A percentile compares a stretch with the other conserved stretches of the same genome.
These are phyloP conservation scores for Xanthorhoe spadicearia DNA, from an alignment of 2,888 invertebrate species.

Conservation along the genomic window DNA sequence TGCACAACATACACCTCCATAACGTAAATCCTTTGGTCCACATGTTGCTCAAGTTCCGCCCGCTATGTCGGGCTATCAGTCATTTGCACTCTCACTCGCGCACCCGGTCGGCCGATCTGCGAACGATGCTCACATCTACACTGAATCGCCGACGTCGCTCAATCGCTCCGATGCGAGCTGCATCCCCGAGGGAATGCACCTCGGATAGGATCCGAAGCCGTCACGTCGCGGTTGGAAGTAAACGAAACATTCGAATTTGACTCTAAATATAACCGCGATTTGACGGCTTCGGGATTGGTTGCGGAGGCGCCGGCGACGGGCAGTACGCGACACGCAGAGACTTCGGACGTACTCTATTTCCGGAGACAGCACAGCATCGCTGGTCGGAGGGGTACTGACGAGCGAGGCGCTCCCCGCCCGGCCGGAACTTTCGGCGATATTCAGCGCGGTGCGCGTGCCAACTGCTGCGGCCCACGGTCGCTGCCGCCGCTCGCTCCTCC, in stretches of 20 bases:
- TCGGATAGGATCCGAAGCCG: slow-evolving; percentile 63
- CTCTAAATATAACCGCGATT: slow-evolving; percentile 72
- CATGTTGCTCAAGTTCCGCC: slow-evolving; percentile 79
- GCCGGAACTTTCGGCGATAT: slow-evolving; percentile 69
- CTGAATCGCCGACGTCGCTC: slow-evolving; percentile 61
- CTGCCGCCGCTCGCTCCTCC: slow-evolving; percentile 27
- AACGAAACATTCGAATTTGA: slow-evolving; percentile 50
- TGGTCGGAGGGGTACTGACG: slow-evolving; percentile 85
- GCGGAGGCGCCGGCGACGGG: slow-evolving; percentile 51
- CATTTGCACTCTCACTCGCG: slow-evolving; percentile 84
- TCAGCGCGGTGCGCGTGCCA: slow-evolving; percentile 73
- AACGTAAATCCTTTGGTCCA: slow-evolving; percentile 80
- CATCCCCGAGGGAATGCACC: slow-evolving; percentile 70
- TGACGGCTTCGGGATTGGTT: slow-evolving; percentile 65
- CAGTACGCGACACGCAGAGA: slow-evolving; percentile 65
- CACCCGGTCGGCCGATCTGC: slow-evolving; percentile 79
- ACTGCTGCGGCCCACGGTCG: slow-evolving; percentile 55
- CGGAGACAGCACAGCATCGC: slow-evolving; percentile 86
- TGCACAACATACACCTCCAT: slow-evolving; percentile 83
- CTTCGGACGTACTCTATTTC: slow-evolving; percentile 82
- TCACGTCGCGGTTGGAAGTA: slow-evolving; percentile 59
- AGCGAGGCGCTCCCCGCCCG: slow-evolving; percentile 61
- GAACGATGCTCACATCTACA: slow-evolving; percentile 74
- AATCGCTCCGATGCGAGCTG: slow-evolving; percentile 56
- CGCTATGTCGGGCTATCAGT: slow-evolving; percentile 77